phyloP scores from a whole-genome alignment of 2,797 vertebrate genomes.

The Ficedula albicollis region DNA sequence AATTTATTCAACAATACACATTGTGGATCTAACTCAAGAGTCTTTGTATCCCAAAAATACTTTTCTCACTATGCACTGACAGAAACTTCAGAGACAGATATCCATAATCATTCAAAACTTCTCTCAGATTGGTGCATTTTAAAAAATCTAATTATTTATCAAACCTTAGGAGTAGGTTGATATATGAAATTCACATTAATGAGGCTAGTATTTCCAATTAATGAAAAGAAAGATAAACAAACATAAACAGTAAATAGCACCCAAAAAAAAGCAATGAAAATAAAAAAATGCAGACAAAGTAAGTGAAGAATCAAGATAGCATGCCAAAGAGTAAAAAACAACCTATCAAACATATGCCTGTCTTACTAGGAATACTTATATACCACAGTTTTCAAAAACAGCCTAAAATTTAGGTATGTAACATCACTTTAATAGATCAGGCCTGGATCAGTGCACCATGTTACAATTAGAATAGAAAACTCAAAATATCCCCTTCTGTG shows the following conservation, averaged over 20 bases:
- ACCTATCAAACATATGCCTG: neutral
- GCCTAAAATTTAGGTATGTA: neutral
- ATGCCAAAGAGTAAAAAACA: neutral
- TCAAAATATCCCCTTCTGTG: neutral
- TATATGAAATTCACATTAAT: neutral
- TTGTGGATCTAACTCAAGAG: neutral
- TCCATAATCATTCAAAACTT: neutral
- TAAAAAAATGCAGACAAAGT: neutral
- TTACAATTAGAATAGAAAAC: neutral
- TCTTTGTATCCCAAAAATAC: constrained; percentile 4
- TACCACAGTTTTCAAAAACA: neutral
- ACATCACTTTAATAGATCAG: neutral
- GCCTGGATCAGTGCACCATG: neutral
- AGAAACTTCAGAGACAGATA: neutral
- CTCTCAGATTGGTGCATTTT: neutral
- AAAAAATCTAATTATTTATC: neutral
- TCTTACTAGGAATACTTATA: neutral
- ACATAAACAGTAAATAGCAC: neutral
- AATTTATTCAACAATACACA: neutral
- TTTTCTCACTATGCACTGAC: neutral
- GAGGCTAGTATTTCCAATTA: neutral
- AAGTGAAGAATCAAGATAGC: neutral
- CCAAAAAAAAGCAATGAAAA: neutral
- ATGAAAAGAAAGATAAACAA: neutral
- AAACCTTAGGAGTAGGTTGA: neutral